phyloP scores from a whole-genome alignment of 1,140 invertebrate species.

The Leucophenga varia region DNA sequence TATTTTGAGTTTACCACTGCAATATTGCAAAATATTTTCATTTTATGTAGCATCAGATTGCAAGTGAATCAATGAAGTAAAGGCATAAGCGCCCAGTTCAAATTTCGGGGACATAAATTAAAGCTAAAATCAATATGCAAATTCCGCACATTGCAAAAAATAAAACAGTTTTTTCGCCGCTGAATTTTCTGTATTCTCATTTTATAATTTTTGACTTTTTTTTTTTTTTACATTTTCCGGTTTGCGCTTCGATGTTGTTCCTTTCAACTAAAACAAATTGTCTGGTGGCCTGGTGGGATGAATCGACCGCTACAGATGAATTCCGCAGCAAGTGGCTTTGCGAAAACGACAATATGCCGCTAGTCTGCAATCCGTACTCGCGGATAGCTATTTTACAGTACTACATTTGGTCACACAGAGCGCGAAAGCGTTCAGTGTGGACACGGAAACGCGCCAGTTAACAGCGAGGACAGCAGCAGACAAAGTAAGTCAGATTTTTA shows the following conservation, averaged over 20 bases:
- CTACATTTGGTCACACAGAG: conserved; percentile 82
- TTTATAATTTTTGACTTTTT: too few species aligned
- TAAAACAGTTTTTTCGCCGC: conserved; percentile 9
- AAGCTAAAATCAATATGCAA: conserved; percentile 6
- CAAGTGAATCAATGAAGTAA: too few species aligned
- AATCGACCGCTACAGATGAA: conserved; percentile 75
- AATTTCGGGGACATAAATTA: too few species aligned
- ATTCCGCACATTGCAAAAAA: conserved; percentile 15
- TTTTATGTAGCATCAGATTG: too few species aligned
- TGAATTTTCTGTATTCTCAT: conserved; percentile 6
- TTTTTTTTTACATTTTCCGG: too few species aligned
- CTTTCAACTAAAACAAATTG: too few species aligned
- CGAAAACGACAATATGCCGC: conserved; percentile 80
- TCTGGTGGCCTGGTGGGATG: too few species aligned
- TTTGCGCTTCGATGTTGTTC: too few species aligned
- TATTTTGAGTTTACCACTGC: too few species aligned
- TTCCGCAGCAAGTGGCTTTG: conserved; percentile 87
- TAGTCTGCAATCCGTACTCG: conserved; percentile 77
- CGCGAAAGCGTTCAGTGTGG: conserved; percentile 84
- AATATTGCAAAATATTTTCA: too few species aligned
- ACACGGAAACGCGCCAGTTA: conserved; percentile 74
- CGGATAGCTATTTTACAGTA: conserved; percentile 87
- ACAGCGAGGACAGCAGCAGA: conserved; percentile 78
- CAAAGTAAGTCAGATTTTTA: conserved; percentile 40
- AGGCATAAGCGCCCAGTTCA: too few species aligned